Percentiles rank a stretch among this genome's conserved stretches.
Evolutionary conservation across 64 coral and sea anemone genomes (phyloP).

Genomic region (Anthopleura sola): DNA sequence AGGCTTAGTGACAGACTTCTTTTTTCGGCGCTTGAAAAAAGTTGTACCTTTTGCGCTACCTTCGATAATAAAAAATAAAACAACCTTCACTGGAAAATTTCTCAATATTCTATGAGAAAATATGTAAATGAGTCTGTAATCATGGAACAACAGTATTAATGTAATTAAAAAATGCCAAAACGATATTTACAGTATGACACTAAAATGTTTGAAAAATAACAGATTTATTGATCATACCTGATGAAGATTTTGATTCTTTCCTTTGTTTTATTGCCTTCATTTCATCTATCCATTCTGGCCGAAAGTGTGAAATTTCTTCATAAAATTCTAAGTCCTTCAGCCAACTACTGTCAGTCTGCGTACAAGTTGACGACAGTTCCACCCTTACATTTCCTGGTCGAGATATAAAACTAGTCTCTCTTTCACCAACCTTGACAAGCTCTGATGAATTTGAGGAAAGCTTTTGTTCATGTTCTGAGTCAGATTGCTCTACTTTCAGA

Average conservation of each 20-base stretch:
- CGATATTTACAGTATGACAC: too few species aligned
- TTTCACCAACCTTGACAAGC: conserved; percentile 7
- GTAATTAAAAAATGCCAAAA: too few species aligned
- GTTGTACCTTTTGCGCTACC: neutral
- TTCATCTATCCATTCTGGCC: conserved; percentile 40
- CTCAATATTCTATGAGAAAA: neutral
- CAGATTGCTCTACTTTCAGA: neutral
- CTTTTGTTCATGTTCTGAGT: neutral
- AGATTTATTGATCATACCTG: neutral
- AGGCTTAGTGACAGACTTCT: neutral
- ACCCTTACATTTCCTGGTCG: neutral
- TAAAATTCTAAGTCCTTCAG: conserved; percentile 60
- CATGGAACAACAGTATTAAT: too few species aligned
- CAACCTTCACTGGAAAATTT: neutral
- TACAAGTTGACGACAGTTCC: conserved; percentile 44
- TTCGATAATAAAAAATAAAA: too few species aligned
- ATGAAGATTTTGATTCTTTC: conserved; percentile 33
- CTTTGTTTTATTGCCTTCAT: conserved; percentile 17
- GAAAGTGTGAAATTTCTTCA: conserved; percentile 24
- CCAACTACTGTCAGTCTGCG: conserved; percentile 78
- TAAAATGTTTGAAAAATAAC: neutral
- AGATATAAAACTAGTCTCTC: conserved; percentile 30
- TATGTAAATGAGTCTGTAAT: neutral
- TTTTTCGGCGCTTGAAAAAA: conserved; percentile 1
- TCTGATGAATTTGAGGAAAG: conserved; percentile 7